Base-by-base conservation (phyloP, 2,113 vertebrate species). In the Albula goreensis region DNA sequence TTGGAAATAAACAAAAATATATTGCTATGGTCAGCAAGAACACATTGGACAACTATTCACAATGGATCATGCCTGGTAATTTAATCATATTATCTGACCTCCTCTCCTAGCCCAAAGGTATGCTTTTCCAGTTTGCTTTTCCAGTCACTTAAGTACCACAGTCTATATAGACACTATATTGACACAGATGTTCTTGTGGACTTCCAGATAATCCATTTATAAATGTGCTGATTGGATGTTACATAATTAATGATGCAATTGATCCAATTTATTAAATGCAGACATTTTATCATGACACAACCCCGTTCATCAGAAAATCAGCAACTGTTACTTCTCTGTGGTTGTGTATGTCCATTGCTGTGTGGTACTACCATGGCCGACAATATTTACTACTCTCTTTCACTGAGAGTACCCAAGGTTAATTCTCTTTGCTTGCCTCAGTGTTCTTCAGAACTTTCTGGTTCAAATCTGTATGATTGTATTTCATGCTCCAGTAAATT, bases 401-500 rank as follows among this genome's bases (percentile, higher is more conserved):
- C 60, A 66, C 17, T 22, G 7, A 22, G 19, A 66, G 60, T 22
- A 66, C 60, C 22, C 60, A 19, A 66, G 60, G 60, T 19, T 66
- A 66, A 66, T 19, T 66, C 60, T 19, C 17, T 66, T 66, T 19
- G 60, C 22, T 19, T 66, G 15, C 17, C 60, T 66, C 60, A 66
- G 19, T 66, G 60, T 19, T 66, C 60, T 66, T 66, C 60, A 22
- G 60, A 66, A 66, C 60, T 3, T 22, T 2, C 60, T 22, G 17
- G 60, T 66, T 66, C 60, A 66, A 66, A 66, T 66, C 60, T 19
- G 17, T 66, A 22, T 66, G 60, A 66, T 66, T 66, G 60, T 22
- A 66, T 66, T 66, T 66, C 60, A 66, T 66, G 60, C 60, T 66
- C 60, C 60, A 66, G 22, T 66, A 66, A 66, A 66, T 66, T 66